Percentiles rank a stretch among this genome's conserved stretches.
Conservation (phyloP, 2,888 invertebrate genomes). For the Bimastos eiseni region DNA sequence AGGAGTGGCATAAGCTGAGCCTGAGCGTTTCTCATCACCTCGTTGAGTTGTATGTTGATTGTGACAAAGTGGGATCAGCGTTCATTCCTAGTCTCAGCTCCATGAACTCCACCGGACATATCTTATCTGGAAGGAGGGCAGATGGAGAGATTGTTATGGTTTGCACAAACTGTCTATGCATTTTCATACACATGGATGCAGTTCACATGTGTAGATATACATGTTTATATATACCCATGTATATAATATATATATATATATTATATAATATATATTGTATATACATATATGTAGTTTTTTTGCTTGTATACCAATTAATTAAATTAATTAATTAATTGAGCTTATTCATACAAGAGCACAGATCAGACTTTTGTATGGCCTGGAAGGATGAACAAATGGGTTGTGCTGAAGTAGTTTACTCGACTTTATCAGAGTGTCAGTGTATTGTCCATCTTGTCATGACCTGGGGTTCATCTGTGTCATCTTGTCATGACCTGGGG, state of each 20-base stretch:
- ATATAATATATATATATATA: neutral
- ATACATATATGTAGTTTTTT: neutral
- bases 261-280: neutral
- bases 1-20: constrained; percentile 33
- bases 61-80: constrained; percentile 32
- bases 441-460: no score
- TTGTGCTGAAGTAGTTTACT: no score
- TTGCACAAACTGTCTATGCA: neutral
- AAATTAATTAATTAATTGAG: neutral
- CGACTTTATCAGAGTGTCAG: no score
- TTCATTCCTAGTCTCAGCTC: constrained; percentile 20
- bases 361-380: no score
- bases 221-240: neutral
- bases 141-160: constrained; percentile 15
- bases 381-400: no score
- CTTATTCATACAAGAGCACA: neutral
- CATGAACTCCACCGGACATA: constrained; percentile 22
- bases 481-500: no score
- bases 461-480: no score
- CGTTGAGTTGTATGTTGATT: constrained; percentile 34
- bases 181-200: neutral
- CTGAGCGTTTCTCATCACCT: constrained; percentile 27
- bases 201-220: no score
- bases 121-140: constrained; percentile 15
- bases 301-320: neutral